Evolutionary conservation across 1,140 invertebrate genomes (phyloP), one percentile per base, ranked within the genome.

Genomic region (Drosophila bocki): DNA sequence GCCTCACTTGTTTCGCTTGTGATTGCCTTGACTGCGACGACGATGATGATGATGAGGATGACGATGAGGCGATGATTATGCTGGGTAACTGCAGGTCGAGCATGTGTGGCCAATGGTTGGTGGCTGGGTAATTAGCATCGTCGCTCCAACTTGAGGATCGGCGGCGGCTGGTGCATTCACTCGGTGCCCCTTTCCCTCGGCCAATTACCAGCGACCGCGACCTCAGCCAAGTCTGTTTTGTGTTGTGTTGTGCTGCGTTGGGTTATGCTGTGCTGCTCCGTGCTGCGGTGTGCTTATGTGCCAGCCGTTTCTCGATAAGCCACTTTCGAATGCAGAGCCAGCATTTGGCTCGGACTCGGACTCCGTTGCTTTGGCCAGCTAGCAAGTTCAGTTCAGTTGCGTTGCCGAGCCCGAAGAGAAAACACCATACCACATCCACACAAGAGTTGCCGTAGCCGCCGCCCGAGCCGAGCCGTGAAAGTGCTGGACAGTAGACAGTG

Each of bases 311-410:
- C 83, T 86, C 79, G 83, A 88, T 87, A 88, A 87, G 84, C 84
- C 84, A 87, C 84, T 87, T 87, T 87, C 85, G 85, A 87, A 87
- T 87, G 84, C 84, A 90, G 80, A 87, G 78, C 76, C 75, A 77
- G 69, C 76, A 82, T 69, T 87, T 87, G 63, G 72, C 57, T 65
- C 45, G 57, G 39, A 19, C 45, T 63, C 67, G 75, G 72, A 47
- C 60, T 79, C 62, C 54, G 69, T 69, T 39, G 65, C 61, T 60
- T 58, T 75, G 80, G 68, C 60, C 71, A 80, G 78, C 50, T 59
- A 68, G 68, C 60, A 59, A 80, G 78, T 87, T 87, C 78, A 85
- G 35, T 56, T 56, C 29, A 65, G 84, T 88, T 90, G 84, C 81
- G 81, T 83, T 78, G 85, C 64, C 61, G 84, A 90, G 85, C 78